phyloP scores from a whole-genome alignment of 2,797 vertebrate genomes.

The Austrolebias charrua region DNA sequence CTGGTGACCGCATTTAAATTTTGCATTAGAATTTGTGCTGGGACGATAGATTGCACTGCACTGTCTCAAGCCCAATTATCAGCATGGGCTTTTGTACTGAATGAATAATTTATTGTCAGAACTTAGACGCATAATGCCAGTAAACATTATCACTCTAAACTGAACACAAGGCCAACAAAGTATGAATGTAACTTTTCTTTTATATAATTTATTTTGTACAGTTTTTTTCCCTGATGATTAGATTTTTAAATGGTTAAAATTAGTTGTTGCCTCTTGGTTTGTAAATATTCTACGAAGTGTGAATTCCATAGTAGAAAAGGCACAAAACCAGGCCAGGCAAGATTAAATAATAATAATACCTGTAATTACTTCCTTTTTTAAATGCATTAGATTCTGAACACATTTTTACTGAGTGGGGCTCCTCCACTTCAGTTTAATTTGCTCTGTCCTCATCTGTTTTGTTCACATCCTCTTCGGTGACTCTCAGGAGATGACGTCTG shows the following conservation, averaged over 20 bases:
- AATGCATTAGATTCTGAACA: slow-evolving; percentile 17
- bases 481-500: slow-evolving; percentile 22
- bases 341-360: neutral
- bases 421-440: slow-evolving; percentile 2
- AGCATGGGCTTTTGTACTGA: slow-evolving; percentile 43
- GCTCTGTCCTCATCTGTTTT: slow-evolving; percentile 22
- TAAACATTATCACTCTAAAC: slow-evolving; percentile 28
- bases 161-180: slow-evolving; percentile 5
- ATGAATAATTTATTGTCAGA: slow-evolving; percentile 62
- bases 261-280: slow-evolving; percentile 2
- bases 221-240: slow-evolving; percentile 14
- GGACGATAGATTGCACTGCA: slow-evolving; percentile 26
- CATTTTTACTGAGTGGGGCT: slow-evolving; percentile 24
- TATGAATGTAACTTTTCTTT: slow-evolving; percentile 8
- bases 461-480: slow-evolving; percentile 28
- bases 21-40: slow-evolving; percentile 49
- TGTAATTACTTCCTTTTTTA: neutral
- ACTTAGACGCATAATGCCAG: slow-evolving; percentile 23
- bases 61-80: slow-evolving; percentile 44
- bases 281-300: no score
- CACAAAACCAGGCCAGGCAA: neutral
- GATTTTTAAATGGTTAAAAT: neutral
- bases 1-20: slow-evolving; percentile 30
- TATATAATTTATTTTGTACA: slow-evolving; percentile 21
- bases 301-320: no score